Base-by-base conservation (phyloP, 2,113 vertebrate genomes). In the Entelurus aequoreus region DNA sequence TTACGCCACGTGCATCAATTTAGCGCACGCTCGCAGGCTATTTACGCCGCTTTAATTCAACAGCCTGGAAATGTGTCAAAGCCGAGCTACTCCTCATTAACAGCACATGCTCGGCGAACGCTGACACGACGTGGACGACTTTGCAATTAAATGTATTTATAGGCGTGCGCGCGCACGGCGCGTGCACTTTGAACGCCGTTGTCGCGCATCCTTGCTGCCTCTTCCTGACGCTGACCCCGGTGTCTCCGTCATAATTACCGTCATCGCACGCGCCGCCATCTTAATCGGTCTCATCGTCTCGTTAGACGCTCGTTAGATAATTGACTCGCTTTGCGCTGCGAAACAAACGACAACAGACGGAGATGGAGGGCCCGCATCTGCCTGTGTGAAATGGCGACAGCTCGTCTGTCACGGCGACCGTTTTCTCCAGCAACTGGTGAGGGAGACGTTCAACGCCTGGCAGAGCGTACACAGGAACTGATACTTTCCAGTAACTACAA, bases 211-310 rank as follows among this genome's bases (percentile, higher is more conserved):
- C 53, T 49, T 42, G 40, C 48, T n/a, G 47, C 63, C 47, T 69
- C 51, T 82, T 54, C 71, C 75, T 64, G 53, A 76, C 71, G 66
- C 76, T 84, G 84, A 78, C 80, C 79, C n/a, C 62, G 71, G 76
- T 77, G 73, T 78, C 79, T 72, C 82, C 76, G 80, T 81, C 83
- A 82, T 88, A 87, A 89, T 87, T 86, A 82, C 76, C 71, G 68
- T 85, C 72, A 82, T 86, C 82, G 85, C 78, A 86, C 84, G 85
- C 77, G 62, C 75, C 73, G 85, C 86, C 80, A 81, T 81, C 82
- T 80, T 88, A 83, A 88, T 85, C 88, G 87, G 84, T 77, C 79
- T 87, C 78, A 84, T 88, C 83, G 85, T 57, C 80, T 84, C 78
- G 77, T 87, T 87, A 85, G 81, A 72, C 77, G 76, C 86, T 85